Conservation (phyloP, 1,140 invertebrate genomes). For the Tenebrio molitor region DNA sequence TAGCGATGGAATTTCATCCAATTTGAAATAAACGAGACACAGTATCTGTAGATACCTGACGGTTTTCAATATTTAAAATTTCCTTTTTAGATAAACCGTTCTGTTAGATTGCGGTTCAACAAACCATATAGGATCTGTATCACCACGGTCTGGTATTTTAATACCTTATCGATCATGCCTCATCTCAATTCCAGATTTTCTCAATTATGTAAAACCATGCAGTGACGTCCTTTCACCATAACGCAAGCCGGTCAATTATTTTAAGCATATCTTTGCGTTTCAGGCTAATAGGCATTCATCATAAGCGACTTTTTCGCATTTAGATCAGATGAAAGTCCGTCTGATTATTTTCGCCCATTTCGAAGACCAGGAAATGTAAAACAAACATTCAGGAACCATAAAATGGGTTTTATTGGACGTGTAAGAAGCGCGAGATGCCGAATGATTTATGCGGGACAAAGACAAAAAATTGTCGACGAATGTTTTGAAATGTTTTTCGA, state of each 20-base stretch:
- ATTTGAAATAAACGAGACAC: not conserved
- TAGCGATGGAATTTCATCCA: slow-evolving; percentile 6
- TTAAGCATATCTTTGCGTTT: not conserved
- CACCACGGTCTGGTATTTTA: slow-evolving; percentile 18
- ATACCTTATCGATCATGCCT: slow-evolving; percentile 18
- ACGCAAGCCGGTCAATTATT: slow-evolving; percentile 1
- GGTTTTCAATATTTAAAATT: slow-evolving; percentile 8
- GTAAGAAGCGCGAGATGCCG: slow-evolving; percentile 39
- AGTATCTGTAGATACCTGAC: not conserved
- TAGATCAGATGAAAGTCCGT: not conserved
- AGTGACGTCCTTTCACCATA: slow-evolving; percentile 14
- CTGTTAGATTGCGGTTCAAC: not conserved
- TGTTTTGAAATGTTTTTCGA: slow-evolving; percentile 38
- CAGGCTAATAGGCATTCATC: too few species aligned
- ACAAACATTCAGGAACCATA: slow-evolving; percentile 36
- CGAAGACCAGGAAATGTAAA: slow-evolving; percentile 34
- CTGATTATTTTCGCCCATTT: slow-evolving; percentile 24
- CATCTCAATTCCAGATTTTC: slow-evolving; percentile 13
- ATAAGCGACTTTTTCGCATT: too few species aligned
- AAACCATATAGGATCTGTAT: slow-evolving; percentile 8
- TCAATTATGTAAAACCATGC: slow-evolving; percentile 8
- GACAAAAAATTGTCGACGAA: slow-evolving; percentile 34
- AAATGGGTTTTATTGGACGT: slow-evolving; percentile 36
- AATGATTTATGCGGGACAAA: slow-evolving; percentile 33
- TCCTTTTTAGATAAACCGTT: slow-evolving; percentile 28